Evolutionary conservation across 2,888 invertebrate genomes (phyloP).

Genomic region (Polyommatus iphigenia): DNA sequence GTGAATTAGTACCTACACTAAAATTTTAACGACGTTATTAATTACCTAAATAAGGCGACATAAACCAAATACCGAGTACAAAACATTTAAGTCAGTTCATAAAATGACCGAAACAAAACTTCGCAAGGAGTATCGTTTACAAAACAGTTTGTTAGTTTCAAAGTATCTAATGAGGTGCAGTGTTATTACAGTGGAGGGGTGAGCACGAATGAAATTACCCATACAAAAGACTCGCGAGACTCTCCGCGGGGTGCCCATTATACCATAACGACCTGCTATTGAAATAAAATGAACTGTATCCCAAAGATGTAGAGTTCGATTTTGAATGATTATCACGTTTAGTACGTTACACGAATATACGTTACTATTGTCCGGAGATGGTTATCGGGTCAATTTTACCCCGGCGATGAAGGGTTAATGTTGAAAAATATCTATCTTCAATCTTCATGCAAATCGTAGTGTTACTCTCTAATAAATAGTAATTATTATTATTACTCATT

Average conservation of each 20-base stretch:
- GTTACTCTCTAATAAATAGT: neutral
- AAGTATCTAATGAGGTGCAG: constrained; percentile 55
- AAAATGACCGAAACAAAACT: neutral
- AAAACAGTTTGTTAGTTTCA: constrained; percentile 22
- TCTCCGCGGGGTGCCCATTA: constrained; percentile 63
- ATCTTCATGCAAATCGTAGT: neutral
- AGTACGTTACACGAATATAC: constrained; percentile 51
- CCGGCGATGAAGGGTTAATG: constrained; percentile 42
- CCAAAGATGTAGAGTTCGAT: constrained; percentile 36
- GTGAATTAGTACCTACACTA: neutral
- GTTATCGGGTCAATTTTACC: constrained; percentile 54
- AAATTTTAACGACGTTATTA: neutral
- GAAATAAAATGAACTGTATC: constrained; percentile 37
- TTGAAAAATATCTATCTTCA: neutral
- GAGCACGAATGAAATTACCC: constrained; percentile 55
- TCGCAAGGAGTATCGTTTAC: constrained; percentile 27
- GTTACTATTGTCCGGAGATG: constrained; percentile 53
- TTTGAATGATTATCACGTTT: constrained; percentile 24
- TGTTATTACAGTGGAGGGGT: constrained; percentile 51
- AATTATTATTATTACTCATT: neutral
- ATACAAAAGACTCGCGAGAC: constrained; percentile 57
- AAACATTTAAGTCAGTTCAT: neutral
- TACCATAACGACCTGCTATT: constrained; percentile 33
- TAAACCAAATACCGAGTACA: neutral
- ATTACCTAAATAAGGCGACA: neutral